phyloP scores from a whole-genome alignment of 1,140 invertebrate genomes.

The Drosophila ogumai region DNA sequence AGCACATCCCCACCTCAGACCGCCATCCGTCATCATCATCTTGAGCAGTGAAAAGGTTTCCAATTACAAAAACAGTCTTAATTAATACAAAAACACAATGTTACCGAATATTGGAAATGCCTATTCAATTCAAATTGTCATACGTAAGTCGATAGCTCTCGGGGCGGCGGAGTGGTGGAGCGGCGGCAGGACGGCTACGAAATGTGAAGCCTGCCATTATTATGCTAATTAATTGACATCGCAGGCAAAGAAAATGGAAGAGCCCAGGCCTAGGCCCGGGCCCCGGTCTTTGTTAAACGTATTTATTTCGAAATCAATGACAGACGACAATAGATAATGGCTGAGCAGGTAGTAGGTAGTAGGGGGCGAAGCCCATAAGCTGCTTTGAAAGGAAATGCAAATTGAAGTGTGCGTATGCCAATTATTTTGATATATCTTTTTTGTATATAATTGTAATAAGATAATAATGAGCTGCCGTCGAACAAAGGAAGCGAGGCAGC shows the following conservation, averaged over 20 bases:
- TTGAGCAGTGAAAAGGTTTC: conserved; percentile 56
- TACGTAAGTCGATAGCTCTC: conserved; percentile 31
- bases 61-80: conserved; percentile 75
- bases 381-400: conserved; percentile 81
- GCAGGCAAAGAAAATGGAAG: conserved; percentile 40
- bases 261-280: conserved; percentile 6
- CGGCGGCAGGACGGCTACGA: conserved; percentile 41
- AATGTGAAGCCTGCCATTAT: conserved; percentile 79
- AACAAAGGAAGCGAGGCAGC: conserved; percentile 43
- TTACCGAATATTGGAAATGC: conserved; percentile 56
- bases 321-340: conserved; percentile 36
- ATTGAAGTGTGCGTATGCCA: conserved; percentile 73
- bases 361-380: conserved; percentile 50
- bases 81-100: conserved; percentile 77
- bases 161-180: background rate
- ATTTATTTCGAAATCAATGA: conserved; percentile 53
- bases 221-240: conserved; percentile 83
- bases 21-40: conserved; percentile 23
- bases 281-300: conserved; percentile 24
- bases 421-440: conserved; percentile 77
- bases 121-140: conserved; percentile 70
- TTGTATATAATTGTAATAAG: conserved; percentile 69
- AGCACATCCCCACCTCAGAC: background rate
- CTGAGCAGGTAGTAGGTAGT: background rate
- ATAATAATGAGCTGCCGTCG: conserved; percentile 65